These are phyloP conservation scores for Macrosoma leucophasiata DNA, from an alignment of 2,888 invertebrate species.

Conservation along the genomic window DNA sequence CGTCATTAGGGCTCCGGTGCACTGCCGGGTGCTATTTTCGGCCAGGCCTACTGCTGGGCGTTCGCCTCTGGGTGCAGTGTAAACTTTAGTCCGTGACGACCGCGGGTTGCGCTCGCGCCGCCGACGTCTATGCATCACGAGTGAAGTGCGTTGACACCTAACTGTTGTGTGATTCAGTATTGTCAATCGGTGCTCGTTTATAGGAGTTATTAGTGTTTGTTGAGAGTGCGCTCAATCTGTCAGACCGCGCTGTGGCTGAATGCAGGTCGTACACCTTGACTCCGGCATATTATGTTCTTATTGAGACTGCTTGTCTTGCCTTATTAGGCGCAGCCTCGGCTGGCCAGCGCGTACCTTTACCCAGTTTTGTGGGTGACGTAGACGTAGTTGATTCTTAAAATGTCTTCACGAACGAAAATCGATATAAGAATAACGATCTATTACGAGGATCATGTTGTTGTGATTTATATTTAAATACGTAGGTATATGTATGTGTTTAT, in stretches of 20 bases:
- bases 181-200: constrained; percentile 44
- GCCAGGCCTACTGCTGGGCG: constrained; percentile 49
- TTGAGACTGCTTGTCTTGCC: constrained; percentile 61
- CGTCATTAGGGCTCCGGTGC: constrained; percentile 62
- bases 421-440: constrained; percentile 82
- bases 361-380: constrained; percentile 58
- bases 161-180: constrained; percentile 67
- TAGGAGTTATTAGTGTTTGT: constrained; percentile 50
- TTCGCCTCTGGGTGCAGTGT: constrained; percentile 59
- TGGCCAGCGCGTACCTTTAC: constrained; percentile 59
- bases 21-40: constrained; percentile 73
- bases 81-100: constrained; percentile 55
- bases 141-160: constrained; percentile 73
- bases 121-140: constrained; percentile 46
- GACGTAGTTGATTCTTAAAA: constrained; percentile 41
- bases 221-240: constrained; percentile 54
- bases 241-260: too few relatives aligned
- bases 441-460: constrained; percentile 79
- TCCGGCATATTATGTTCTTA: constrained; percentile 53
- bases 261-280: constrained; percentile 65
- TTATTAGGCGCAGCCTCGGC: constrained; percentile 62
- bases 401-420: constrained; percentile 80
- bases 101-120: constrained; percentile 51
- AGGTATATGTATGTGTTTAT: too few relatives aligned
- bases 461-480: constrained; percentile 74